Percentiles rank a stretch among this genome's conserved stretches.
phyloP scores from a whole-genome alignment of 2,113 vertebrate species.

The Pseudopodoces humilis region DNA sequence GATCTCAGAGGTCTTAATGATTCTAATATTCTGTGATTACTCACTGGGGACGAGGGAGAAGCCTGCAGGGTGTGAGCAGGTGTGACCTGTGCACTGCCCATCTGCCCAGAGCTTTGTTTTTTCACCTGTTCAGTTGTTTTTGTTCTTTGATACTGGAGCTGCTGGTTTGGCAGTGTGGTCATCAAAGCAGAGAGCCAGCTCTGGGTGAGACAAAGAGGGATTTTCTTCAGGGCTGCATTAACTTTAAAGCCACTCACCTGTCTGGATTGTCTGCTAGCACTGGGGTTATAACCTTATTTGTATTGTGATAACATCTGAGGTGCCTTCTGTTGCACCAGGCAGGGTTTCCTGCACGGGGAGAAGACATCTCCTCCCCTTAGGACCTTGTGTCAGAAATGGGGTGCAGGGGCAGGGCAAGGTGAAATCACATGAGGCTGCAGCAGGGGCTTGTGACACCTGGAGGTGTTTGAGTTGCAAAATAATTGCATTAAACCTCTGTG shows the following conservation, averaged over 20 bases:
- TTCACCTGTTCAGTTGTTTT: neutral
- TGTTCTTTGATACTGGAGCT: neutral
- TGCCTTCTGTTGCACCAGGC: neutral
- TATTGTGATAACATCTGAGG: too few relatives aligned
- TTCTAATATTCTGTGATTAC: neutral
- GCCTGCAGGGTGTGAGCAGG: neutral
- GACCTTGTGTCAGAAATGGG: fast-evolving
- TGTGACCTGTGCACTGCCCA: neutral
- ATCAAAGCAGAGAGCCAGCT: neutral
- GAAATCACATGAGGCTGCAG: neutral
- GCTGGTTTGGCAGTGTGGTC: neutral
- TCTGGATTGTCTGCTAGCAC: neutral
- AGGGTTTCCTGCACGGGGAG: neutral
- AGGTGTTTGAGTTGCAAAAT: neutral
- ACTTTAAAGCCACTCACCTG: neutral
- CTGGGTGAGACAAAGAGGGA: too few relatives aligned
- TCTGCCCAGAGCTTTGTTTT: neutral
- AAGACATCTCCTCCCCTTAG: neutral
- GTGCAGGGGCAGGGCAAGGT: neutral
- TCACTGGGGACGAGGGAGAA: neutral
- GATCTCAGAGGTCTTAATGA: neutral
- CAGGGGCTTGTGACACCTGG: neutral
- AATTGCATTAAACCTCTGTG: neutral
- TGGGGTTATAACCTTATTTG: neutral
- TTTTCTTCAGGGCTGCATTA: neutral